Evolutionary conservation across 2,113 vertebrate species (phyloP), one percentile per base, ranked within the genome.

Genomic region (Lycaon pictus): DNA sequence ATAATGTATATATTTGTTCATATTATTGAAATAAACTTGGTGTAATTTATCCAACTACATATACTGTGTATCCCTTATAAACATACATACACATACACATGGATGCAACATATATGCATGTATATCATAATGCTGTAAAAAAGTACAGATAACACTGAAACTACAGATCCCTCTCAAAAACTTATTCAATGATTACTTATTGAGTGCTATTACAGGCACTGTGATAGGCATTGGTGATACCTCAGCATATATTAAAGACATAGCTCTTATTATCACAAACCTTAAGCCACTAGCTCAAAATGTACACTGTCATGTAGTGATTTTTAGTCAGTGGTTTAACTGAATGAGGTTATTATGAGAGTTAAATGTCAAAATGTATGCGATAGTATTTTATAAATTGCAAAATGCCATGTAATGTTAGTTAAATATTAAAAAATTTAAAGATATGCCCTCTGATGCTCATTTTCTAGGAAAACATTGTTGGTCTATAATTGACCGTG

Each of bases 371-470:
- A 94, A 93, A 86, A 32, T 58, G 5, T 67, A 76, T 62, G 12
- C 12, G 37, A 3, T 16, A 69, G 17, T 43, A 79, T 83, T 93
- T 89, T 80, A 4, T 84, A 67, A 79, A 43, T 48, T 84, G 27
- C 13, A 82, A 92, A 96, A 3, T 83, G 20, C 53, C 71, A 20
- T n/a, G 11, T 71, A 86, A 60, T 48, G 0, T 82, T 65, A 81
- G 16, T 86, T 81, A 80, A 56, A 79, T 86, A 63, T n/a, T 91
- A 82, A 84, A 84, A 71, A 86, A 85, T 83, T 71, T 95, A 76
- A 85, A 94, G 29, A 37, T 56, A 29, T 35, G 8, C 85, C 58
- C n/a, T 94, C 19, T 27, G 62, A 4, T 56, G 35, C 13, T 74
- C 32, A 65, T 55, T 17, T 71, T 94, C 69, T 83, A 19, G 35